Evolutionary conservation across 1,140 invertebrate genomes (phyloP).

Genomic region (Drosophila funebris): DNA sequence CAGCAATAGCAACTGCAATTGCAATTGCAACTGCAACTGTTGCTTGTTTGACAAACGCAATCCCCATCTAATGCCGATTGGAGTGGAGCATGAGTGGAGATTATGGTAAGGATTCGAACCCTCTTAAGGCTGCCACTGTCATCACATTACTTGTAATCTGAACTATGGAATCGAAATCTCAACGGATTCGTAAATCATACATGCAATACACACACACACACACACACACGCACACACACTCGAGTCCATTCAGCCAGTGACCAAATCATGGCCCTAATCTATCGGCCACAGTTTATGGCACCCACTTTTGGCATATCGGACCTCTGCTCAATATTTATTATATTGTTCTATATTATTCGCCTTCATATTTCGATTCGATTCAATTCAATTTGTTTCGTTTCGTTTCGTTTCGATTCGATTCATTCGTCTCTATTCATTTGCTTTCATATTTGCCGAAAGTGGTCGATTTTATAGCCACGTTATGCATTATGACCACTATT

Average conservation of each 20-base stretch:
- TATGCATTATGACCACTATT: slow-evolving; percentile 10
- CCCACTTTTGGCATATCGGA: slow-evolving; percentile 71
- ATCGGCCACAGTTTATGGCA: slow-evolving; percentile 65
- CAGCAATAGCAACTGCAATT: slow-evolving; percentile 11
- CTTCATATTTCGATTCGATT: slow-evolving; percentile 11
- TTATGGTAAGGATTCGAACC: slow-evolving; percentile 40
- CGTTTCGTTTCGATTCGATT: no score
- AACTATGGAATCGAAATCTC: slow-evolving; percentile 56
- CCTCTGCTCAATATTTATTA: slow-evolving; percentile 60
- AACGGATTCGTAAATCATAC: slow-evolving; percentile 74
- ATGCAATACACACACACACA: slow-evolving; percentile 20
- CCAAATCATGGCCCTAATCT: slow-evolving; percentile 79
- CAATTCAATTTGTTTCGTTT: no score
- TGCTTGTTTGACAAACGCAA: slow-evolving; percentile 65
- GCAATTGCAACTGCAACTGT: slow-evolving; percentile 14
- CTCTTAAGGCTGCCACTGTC: slow-evolving; percentile 22
- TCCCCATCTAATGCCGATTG: slow-evolving; percentile 72
- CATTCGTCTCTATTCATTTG: slow-evolving; percentile 24
- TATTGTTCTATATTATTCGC: slow-evolving; percentile 50
- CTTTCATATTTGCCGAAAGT: slow-evolving; percentile 81
- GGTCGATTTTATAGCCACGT: slow-evolving; percentile 48
- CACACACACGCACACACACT: background rate
- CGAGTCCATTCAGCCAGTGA: slow-evolving; percentile 33
- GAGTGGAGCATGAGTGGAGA: slow-evolving; percentile 59
- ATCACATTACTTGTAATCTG: slow-evolving; percentile 6